These are phyloP conservation scores for Acrocyrtus sp. DNA, from an alignment of 2,888 invertebrate species.

Conservation along the genomic window DNA sequence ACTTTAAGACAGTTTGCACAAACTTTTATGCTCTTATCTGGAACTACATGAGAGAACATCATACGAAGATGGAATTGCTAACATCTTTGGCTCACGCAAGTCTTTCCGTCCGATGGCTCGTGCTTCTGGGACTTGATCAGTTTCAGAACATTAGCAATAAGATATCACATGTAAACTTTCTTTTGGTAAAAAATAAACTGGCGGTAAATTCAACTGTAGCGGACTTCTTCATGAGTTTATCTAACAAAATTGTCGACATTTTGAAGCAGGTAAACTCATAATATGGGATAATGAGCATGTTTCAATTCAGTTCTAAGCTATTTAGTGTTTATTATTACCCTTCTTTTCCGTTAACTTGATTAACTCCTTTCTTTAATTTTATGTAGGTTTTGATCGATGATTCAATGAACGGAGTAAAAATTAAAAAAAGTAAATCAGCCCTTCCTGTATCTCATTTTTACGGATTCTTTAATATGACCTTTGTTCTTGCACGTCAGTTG, in stretches of 20 bases:
- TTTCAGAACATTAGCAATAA: slow-evolving; percentile 38
- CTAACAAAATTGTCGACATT: slow-evolving; percentile 2
- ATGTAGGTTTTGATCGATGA: slow-evolving; percentile 24
- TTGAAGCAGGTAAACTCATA: slow-evolving; percentile 27
- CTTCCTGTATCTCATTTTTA: slow-evolving; percentile 20
- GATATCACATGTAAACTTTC: slow-evolving; percentile 21
- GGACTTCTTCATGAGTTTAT: slow-evolving; percentile 12
- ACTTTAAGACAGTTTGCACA: slow-evolving; percentile 21
- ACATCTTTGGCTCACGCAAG: slow-evolving; percentile 23
- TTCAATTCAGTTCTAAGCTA: background rate
- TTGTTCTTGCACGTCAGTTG: slow-evolving; percentile 30
- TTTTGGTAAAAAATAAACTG: slow-evolving; percentile 6
- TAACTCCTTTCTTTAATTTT: no score
- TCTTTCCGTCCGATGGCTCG: slow-evolving; percentile 31
- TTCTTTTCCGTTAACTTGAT: no score
- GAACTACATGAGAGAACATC: slow-evolving; percentile 39
- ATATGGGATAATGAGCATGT: no score
- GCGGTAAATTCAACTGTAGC: background rate
- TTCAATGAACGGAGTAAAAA: slow-evolving; percentile 27
- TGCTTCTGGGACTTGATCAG: slow-evolving; percentile 31
- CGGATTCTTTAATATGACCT: slow-evolving; percentile 21
- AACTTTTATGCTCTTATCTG: slow-evolving; percentile 39
- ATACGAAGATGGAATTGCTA: slow-evolving; percentile 4
- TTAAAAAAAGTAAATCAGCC: slow-evolving; percentile 12
- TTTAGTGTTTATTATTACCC: background rate